Evolutionary conservation across 2,113 vertebrate genomes (phyloP), one percentile per base, ranked within the genome.

Genomic region (Anhinga rufa): DNA sequence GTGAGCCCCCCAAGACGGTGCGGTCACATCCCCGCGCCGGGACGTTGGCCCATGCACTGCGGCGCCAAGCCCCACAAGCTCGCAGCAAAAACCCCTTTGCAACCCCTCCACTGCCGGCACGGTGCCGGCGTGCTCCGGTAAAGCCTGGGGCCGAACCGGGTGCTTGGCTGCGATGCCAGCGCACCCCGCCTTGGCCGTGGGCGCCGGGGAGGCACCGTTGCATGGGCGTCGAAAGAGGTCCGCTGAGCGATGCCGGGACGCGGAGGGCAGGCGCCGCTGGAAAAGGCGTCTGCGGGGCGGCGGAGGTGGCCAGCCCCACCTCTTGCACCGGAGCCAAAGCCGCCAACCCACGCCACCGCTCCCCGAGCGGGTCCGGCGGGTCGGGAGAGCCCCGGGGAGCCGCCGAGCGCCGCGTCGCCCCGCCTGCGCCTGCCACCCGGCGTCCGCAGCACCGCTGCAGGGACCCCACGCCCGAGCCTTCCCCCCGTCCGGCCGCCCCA

Each of bases 1-100:
- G 28, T 4, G 4, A 60, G 38, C 54, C 55, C 71, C 42, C 26
- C 22, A n/a, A 44, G 48, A 28, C 2, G 2, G 7, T 10, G 12
- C 1, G 9, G 54, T 52, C 38, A 1, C 64, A 46, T 21, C 54
- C 46, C 48, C 2, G 1, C 4, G 2, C 25, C 17, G 1, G 7
- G 21, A 57, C 5, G 2, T 0, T 0, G 4, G 6, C 20, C 28
- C 15, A 1, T 0, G 49, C 8, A 0, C 46, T 5, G 1, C 0
- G 3, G 14, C 48, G n/a, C 36, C 46, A 2, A 44, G 15, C 21
- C 29, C 36, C 66, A 24, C 17, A n/a, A 9, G 69, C 49, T 42
- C 2, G 0, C 0, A 1, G 79, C 70, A 17, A 75, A 17, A 75
- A 74, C 4, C 32, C 24, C 14, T 69, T 9, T 9, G 28, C 21